Evolutionary conservation across 2,888 invertebrate species (phyloP).

Genomic region (Nymphalis urticae): DNA sequence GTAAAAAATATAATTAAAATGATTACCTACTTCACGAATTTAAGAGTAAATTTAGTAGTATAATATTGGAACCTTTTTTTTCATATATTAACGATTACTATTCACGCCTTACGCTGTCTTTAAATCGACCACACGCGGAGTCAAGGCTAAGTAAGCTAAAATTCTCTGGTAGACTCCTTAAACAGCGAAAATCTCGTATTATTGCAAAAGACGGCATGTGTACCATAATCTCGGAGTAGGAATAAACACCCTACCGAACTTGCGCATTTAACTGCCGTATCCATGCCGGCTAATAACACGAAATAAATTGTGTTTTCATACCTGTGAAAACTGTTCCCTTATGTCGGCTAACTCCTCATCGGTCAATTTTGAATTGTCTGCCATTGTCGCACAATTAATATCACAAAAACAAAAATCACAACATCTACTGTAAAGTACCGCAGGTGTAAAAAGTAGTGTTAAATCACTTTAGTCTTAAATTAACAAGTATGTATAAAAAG

Average conservation of each 20-base stretch:
- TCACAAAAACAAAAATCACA: slow-evolving; percentile 70
- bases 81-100: background rate
- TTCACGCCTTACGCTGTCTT: background rate
- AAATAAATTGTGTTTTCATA: slow-evolving; percentile 53
- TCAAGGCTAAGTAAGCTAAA: slow-evolving; percentile 40
- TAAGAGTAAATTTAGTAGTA: background rate
- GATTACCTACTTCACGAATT: background rate
- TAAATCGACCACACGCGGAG: slow-evolving; percentile 53
- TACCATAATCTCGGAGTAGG: slow-evolving; percentile 5
- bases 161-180: slow-evolving; percentile 36
- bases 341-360: slow-evolving; percentile 88
- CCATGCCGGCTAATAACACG: slow-evolving; percentile 19
- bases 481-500: slow-evolving; percentile 45
- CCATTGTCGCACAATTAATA: slow-evolving; percentile 68
- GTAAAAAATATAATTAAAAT: background rate
- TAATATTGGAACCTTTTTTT: background rate
- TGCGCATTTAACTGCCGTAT: slow-evolving; percentile 12
- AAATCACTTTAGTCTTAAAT: slow-evolving; percentile 52
- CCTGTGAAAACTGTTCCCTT: slow-evolving; percentile 88
- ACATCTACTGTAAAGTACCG: slow-evolving; percentile 55
- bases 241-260: slow-evolving; percentile 13
- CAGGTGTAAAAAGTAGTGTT: slow-evolving; percentile 40
- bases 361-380: slow-evolving; percentile 82
- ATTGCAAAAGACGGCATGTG: slow-evolving; percentile 32
- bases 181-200: slow-evolving; percentile 36